Conservation (phyloP, 1,140 invertebrate genomes). For the Drosophila equinoxialis region DNA sequence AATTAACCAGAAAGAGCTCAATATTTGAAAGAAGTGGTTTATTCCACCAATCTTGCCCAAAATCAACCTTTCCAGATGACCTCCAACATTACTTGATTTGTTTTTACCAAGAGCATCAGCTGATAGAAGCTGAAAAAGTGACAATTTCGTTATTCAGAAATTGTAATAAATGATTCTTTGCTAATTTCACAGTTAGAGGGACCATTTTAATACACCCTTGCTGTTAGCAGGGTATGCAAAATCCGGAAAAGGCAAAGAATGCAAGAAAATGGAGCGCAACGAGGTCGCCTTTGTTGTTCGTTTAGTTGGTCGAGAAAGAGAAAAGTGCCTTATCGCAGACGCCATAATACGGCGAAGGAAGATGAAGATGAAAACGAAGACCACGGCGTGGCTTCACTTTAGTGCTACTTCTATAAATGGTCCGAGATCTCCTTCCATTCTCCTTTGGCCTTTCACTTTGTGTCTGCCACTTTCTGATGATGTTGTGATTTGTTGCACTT, state of each 20-base stretch:
- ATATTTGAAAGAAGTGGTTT: no score
- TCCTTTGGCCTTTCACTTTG: background rate
- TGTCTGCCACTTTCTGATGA: background rate
- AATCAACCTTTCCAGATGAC: no score
- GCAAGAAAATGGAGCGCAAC: slow-evolving; percentile 10
- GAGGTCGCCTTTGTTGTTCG: slow-evolving; percentile 9
- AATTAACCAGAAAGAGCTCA: no score
- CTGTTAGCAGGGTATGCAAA: background rate
- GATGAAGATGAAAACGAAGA: background rate
- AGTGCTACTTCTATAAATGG: background rate
- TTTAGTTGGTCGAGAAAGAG: slow-evolving; percentile 6
- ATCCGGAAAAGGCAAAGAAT: background rate
- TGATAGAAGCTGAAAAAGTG: no score
- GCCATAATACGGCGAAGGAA: slow-evolving; percentile 2
- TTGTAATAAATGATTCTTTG: no score
- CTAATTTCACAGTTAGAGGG: no score
- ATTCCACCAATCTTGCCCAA: no score
- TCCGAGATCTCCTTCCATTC: background rate
- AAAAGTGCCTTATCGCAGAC: slow-evolving; percentile 18
- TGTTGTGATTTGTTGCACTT: slow-evolving; percentile 7
- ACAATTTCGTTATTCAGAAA: no score
- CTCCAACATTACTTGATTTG: no score
- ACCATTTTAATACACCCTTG: no score
- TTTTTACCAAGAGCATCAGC: no score
- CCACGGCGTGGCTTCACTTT: background rate